Percentiles rank a stretch among this genome's conserved stretches.
Conservation (phyloP, 1,140 invertebrate species). For the Aradophagus sp. region DNA sequence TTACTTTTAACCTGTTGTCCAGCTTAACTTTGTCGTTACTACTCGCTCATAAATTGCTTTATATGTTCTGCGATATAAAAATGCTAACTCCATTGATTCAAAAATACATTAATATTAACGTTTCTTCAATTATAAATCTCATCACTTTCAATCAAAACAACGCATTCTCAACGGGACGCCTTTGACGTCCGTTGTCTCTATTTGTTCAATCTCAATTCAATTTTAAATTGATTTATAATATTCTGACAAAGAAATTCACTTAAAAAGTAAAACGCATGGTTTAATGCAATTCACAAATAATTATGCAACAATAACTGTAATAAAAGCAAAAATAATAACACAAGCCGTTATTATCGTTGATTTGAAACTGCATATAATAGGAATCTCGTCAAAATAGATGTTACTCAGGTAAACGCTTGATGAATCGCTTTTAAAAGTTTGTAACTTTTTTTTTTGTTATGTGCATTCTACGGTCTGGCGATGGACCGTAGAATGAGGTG, state of each 20-base stretch:
- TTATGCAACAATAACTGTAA: slow-evolving; percentile 19
- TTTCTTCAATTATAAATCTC: too few relatives aligned
- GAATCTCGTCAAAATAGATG: slow-evolving; percentile 7
- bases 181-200: too few relatives aligned
- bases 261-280: too few relatives aligned
- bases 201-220: too few relatives aligned
- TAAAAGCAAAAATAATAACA: slow-evolving; percentile 12
- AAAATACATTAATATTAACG: too few relatives aligned
- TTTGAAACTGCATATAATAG: slow-evolving; percentile 6
- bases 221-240: too few relatives aligned
- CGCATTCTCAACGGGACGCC: too few relatives aligned
- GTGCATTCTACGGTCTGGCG: slow-evolving; percentile 45
- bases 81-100: slow-evolving; percentile 5
- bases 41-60: slow-evolving; percentile 28
- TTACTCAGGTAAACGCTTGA: slow-evolving; percentile 11
- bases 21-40: slow-evolving; percentile 29
- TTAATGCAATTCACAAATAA: not conserved
- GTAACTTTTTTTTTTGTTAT: slow-evolving; percentile 52
- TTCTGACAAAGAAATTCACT: too few relatives aligned
- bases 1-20: slow-evolving; percentile 23
- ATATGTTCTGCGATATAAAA: slow-evolving; percentile 4
- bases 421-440: slow-evolving; percentile 39
- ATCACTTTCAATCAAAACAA: too few relatives aligned
- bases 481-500: slow-evolving; percentile 45
- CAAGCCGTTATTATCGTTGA: slow-evolving; percentile 12